Percentiles rank a stretch among this genome's conserved stretches.
These are phyloP conservation scores for Neomicropteryx cornuta DNA, from an alignment of 1,140 invertebrate species.

Conservation along the genomic window DNA sequence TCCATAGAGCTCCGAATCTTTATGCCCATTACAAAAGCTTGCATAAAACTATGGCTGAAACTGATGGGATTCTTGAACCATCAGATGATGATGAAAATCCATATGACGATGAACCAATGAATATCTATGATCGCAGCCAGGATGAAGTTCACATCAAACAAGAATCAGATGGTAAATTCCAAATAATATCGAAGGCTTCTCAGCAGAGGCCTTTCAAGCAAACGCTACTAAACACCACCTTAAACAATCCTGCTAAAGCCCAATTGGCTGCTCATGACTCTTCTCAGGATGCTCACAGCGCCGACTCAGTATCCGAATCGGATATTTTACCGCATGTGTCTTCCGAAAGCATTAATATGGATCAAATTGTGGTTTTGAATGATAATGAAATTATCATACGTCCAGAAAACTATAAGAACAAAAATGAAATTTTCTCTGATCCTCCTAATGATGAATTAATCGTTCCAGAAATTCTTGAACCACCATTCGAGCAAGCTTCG, in stretches of 20 bases:
- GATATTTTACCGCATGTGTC: constrained; percentile 8
- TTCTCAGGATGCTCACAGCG: background rate
- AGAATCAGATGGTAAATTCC: constrained; percentile 33
- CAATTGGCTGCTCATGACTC: constrained; percentile 7
- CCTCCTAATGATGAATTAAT: constrained; percentile 20
- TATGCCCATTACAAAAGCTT: constrained; percentile 53
- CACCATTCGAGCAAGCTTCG: constrained; percentile 17
- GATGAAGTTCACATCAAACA: constrained; percentile 26
- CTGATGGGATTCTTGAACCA: constrained; percentile 51
- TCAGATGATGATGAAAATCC: constrained; percentile 39
- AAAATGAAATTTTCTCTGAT: constrained; percentile 12
- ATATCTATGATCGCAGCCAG: background rate
- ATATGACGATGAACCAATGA: constrained; percentile 4
- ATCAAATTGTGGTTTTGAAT: constrained; percentile 43
- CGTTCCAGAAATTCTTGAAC: constrained; percentile 17
- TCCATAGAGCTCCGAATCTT: constrained; percentile 48
- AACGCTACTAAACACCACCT: constrained; percentile 18
- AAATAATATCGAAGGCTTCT: constrained; percentile 35
- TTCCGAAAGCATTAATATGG: constrained; percentile 22
- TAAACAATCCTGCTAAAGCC: background rate
- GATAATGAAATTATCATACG: constrained; percentile 40
- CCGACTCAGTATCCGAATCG: background rate
- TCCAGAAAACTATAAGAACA: constrained; percentile 26
- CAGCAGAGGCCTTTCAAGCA: constrained; percentile 18
- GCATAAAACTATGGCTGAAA: constrained; percentile 46